Evolutionary conservation across 2,888 invertebrate species (phyloP).

Genomic region (Lycophotia porphyrea): DNA sequence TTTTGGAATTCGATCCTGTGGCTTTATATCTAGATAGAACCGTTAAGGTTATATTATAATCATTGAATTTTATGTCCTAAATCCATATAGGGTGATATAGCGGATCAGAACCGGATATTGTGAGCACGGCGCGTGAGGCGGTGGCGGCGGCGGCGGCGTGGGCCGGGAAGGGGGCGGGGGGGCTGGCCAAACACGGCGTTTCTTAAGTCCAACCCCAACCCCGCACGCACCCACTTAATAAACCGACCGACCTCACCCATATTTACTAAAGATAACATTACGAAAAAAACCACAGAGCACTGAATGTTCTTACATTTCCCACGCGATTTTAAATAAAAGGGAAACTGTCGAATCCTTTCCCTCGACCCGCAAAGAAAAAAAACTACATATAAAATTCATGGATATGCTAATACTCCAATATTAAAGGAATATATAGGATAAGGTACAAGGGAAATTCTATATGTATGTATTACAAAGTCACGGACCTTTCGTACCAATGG

Average conservation of each 20-base stretch:
- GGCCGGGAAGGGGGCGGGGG: slow-evolving; percentile 24
- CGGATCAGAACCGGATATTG: slow-evolving; percentile 80
- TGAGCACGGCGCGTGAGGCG: slow-evolving; percentile 67
- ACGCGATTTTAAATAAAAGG: slow-evolving; percentile 58
- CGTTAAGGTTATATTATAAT: slow-evolving; percentile 68
- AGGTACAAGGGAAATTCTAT: slow-evolving; percentile 22
- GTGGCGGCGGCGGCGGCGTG: slow-evolving; percentile 1
- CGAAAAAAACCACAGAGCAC: slow-evolving; percentile 60
- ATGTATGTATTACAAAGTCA: not conserved
- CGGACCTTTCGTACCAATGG: not conserved
- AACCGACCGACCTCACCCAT: slow-evolving; percentile 69
- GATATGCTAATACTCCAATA: slow-evolving; percentile 62
- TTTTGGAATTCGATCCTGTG: slow-evolving; percentile 30
- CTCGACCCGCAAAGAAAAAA: slow-evolving; percentile 38
- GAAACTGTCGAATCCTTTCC: slow-evolving; percentile 44
- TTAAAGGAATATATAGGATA: slow-evolving; percentile 55
- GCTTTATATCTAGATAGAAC: slow-evolving; percentile 40
- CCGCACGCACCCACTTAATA: slow-evolving; percentile 74
- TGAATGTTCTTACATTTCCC: slow-evolving; percentile 61
- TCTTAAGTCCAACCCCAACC: slow-evolving; percentile 69
- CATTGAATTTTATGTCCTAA: slow-evolving; percentile 80
- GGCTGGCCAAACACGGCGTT: slow-evolving; percentile 50
- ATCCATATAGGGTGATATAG: slow-evolving; percentile 77
- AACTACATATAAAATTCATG: slow-evolving; percentile 64
- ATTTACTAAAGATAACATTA: slow-evolving; percentile 74